Evolutionary conservation across 2,888 invertebrate species (phyloP), one percentile per base, ranked within the genome.

Genomic region (Sarcophaga caerulescens): DNA sequence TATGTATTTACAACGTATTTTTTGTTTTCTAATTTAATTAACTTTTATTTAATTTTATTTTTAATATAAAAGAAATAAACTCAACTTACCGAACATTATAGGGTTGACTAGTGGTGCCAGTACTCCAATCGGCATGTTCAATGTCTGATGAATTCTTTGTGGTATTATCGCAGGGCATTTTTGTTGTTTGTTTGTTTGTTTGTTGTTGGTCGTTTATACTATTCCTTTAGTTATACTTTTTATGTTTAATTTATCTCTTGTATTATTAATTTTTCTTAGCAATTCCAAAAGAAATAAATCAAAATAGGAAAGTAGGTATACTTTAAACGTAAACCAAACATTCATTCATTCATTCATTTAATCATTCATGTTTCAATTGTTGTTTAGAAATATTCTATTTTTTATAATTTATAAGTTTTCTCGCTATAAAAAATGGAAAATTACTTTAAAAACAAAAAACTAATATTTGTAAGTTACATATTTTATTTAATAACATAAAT

Each of bases 101-200:
- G 85, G 93, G 92, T 78, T 93, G 92, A 66, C 93, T 92, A 62
- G 93, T 92, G 35, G 92, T 91, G 77, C 93, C 92, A 86, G 93
- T 92, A 88, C 92, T 93, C 95, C 95, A 95, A 93, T 95, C 95
- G 93, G 95, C 95, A 92, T 95, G 95, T 91, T 95, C 95, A 89
- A 95, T 95, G 92, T 95, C 95, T 90, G 95, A 95, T 85, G 95
- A 94, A 91, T 95, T 94, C 93, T 95, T 95, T 90, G 95, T 95
- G 90, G 95, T 95, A 92, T 95, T 95, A 90, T 95, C 95, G 90
- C 95, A 95, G 91, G 95, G 95, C 95, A 95, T 95, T 89, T 88
- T 89, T 52, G 17, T 52, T 52, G 17, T 52, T 52, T 52, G 17
- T 47, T 47, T 52, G 17, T 47, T 47, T 11, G 8, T 47, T 74